Base-by-base conservation (phyloP, 2,113 vertebrate species). In the Gnathonemus echidnorhynchus region DNA sequence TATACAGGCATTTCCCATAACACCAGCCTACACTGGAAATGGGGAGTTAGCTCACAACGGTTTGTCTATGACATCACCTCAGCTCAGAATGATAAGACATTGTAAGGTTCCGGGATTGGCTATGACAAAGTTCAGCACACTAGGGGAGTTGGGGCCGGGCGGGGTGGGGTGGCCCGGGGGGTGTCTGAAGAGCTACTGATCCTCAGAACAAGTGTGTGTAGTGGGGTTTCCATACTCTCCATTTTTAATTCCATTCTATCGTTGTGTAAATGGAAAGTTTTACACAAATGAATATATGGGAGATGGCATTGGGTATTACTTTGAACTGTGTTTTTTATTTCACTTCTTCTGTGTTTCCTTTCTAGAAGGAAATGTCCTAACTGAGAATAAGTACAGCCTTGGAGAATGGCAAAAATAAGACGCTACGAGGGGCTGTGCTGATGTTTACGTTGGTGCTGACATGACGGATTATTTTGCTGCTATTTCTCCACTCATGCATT, bases 381-480 rank as follows among this genome's bases (percentile, higher is more conserved):
- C 90, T 92, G 91, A 95, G 89, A 91, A 91, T 91, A 92, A 92
- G 77, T 88, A 86, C 80, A 74, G 90, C 89, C 87, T 88, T 52
- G 92, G 91, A 91, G 92, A 91, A 92, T 92, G 92, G 93, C 89
- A 90, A 92, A 90, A 92, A 70, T 89, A 88, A 91, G 90, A 92
- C 92, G 93, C 94, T 94, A 88, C 91, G 70, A 94, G 94, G 94
- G 92, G 91, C 93, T 86, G 80, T 92, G 90, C 91, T 94, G 92
- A 95, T 93, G 93, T 95, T 95, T 95, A 92, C 92, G 94, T 94
- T 93, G 90, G 89, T 50, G 87, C 91, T 91, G 92, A 91, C 92
- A 94, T 95, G 95, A 96, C 96, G 92, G 94, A 96, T 96, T 95
- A 95, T 95, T 95, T 94, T 94, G 91, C 48, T 88, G 88, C 21